Evolutionary conservation across 2,797 vertebrate species (phyloP).

Genomic region (Eulemur mongoz): DNA sequence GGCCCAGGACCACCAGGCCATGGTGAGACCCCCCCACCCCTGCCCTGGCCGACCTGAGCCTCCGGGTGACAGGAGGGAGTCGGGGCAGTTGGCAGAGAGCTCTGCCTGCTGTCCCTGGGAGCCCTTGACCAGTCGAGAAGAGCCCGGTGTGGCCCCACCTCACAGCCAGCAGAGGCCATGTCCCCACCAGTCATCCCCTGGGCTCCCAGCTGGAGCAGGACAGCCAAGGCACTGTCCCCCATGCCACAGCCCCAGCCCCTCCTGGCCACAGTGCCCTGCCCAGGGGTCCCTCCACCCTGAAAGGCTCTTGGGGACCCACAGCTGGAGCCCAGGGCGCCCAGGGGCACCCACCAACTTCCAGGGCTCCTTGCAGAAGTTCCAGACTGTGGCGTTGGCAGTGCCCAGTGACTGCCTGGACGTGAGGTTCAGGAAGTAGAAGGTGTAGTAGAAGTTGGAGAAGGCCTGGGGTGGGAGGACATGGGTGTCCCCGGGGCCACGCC

Average conservation of each 20-base stretch:
- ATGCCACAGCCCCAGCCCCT: rapidly evolving
- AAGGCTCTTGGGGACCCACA: neutral
- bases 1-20: neutral
- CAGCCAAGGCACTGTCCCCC: neutral
- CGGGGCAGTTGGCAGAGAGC: neutral
- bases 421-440: conserved; percentile 86
- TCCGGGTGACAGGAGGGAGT: neutral
- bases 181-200: neutral
- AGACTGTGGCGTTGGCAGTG: conserved; percentile 44
- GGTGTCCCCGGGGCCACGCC: rapidly evolving
- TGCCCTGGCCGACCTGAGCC: neutral
- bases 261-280: neutral
- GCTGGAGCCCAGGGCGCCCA: neutral
- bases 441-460: conserved; percentile 85
- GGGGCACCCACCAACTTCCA: conserved; percentile 82
- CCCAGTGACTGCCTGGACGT: conserved; percentile 76
- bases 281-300: neutral
- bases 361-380: conserved; percentile 79
- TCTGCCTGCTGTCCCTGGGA: neutral
- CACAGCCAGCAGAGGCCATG: neutral
- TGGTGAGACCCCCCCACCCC: too few relatives aligned
- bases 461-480: conserved; percentile 68
- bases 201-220: neutral
- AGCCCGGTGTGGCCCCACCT: too few relatives aligned
- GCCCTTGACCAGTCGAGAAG: neutral